Evolutionary conservation across 1,140 invertebrate species (phyloP).

Genomic region (Aplysia californica): DNA sequence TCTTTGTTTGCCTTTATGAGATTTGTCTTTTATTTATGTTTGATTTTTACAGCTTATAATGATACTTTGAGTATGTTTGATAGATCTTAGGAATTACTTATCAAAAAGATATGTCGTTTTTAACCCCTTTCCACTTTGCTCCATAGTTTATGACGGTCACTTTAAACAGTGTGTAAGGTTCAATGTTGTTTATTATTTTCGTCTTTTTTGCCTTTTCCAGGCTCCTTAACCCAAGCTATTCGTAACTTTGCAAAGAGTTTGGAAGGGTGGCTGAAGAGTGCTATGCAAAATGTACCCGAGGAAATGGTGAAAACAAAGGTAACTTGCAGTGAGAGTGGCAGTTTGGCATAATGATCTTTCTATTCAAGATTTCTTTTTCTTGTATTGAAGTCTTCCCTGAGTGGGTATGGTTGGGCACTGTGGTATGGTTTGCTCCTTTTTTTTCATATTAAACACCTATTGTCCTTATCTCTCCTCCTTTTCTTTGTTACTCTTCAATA

Average conservation of each 20-base stretch:
- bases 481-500: too few species aligned
- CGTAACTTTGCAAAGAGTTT: conserved; percentile 93
- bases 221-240: conserved; percentile 92
- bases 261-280: conserved; percentile 87
- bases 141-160: too few species aligned
- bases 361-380: background rate
- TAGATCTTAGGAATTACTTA: background rate
- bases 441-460: too few species aligned
- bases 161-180: too few species aligned
- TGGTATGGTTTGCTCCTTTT: too few species aligned
- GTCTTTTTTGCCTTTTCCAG: conserved; percentile 61
- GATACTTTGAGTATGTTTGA: background rate
- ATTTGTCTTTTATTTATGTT: background rate
- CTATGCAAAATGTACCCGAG: conserved; percentile 87
- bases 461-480: too few species aligned
- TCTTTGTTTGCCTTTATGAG: too few species aligned
- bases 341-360: background rate
- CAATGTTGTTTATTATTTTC: background rate
- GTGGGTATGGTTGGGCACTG: too few species aligned
- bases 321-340: conserved; percentile 24
- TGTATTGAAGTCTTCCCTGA: background rate
- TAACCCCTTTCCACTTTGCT: too few species aligned
- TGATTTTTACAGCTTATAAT: background rate
- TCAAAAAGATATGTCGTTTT: background rate
- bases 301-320: conserved; percentile 88